Conservation (phyloP, 2,888 invertebrate species). For the Athetis lepigone region DNA sequence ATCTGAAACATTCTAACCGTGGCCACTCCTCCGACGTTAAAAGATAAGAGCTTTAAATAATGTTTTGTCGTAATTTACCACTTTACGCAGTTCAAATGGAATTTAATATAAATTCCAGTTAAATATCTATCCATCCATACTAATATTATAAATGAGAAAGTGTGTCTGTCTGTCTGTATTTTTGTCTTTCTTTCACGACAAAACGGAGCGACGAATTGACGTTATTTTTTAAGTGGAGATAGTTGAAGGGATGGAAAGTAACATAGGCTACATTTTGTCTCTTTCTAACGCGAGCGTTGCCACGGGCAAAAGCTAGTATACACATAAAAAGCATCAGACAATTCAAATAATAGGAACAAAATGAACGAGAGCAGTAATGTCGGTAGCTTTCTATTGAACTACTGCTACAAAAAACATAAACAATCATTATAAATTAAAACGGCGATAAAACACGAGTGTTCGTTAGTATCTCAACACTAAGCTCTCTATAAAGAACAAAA, state of each 20-base stretch:
- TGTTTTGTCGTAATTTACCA: neutral
- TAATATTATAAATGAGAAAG: too few species aligned
- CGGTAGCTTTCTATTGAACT: constrained; percentile 33
- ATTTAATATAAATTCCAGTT: neutral
- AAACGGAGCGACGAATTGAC: too few species aligned
- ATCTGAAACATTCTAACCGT: neutral
- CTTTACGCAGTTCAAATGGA: constrained; percentile 1
- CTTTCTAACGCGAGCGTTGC: too few species aligned
- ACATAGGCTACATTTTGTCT: too few species aligned
- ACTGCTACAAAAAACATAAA: constrained; percentile 30
- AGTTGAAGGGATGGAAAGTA: too few species aligned
- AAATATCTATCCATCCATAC: too few species aligned
- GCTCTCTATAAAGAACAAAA: constrained; percentile 55
- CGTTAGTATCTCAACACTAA: constrained; percentile 56
- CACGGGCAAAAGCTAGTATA: too few species aligned
- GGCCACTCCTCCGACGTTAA: neutral
- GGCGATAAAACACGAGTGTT: constrained; percentile 52
- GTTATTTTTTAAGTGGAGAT: too few species aligned
- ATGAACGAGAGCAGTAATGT: constrained; percentile 13
- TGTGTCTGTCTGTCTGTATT: too few species aligned
- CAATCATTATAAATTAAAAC: constrained; percentile 50
- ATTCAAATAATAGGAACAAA: constrained; percentile 27
- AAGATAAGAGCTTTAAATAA: neutral
- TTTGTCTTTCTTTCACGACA: too few species aligned
- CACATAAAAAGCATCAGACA: constrained; percentile 11